Evolutionary conservation across 2,113 vertebrate genomes (phyloP), one percentile per base, ranked within the genome.

Genomic region (Ameiurus melas): DNA sequence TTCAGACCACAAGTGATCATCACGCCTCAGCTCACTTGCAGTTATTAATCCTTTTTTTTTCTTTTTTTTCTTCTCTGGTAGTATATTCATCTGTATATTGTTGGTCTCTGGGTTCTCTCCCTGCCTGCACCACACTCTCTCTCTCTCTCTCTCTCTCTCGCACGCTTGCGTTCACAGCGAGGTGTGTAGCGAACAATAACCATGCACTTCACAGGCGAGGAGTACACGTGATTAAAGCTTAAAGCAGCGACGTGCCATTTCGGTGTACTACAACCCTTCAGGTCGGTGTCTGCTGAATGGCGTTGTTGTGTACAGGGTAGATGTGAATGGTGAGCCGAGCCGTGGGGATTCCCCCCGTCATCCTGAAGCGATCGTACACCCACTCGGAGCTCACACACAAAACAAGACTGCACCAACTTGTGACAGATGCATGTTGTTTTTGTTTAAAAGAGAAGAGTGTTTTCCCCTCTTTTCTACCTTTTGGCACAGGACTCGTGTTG

Each of bases 371-470:
- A 30, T 58, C n/a, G 17, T 20, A 36, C 82, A 84, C 60, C 66
- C 60, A 66, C 82, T 66, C 55, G 0, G 55, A 33, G 17, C 79
- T 81, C 33, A 64, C 58, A 82, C 80, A 51, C 9, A 25, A 86
- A 87, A 86, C 58, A 6, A 87, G 57, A 78, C 85, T 83, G 75
- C 7, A 80, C 39, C 60, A 60, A 14, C 43, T 9, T 33, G 60
- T 66, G 82, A 57, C 87, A 84, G 79, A 83, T 84, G 43, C 66
- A 83, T 19, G 16, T 53, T 88, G 84, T 83, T 78, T 62, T 57
- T 79, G 84, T 88, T 90, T 86, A 43, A 88, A 78, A 88, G 83
- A 88, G 39, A n/a, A 17, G 33, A 62, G 71, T 9, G 20, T 87
- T 81, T 78, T 20, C 78, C 16, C 27, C 39, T 39, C 13, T 16